phyloP scores from a whole-genome alignment of 1,140 invertebrate genomes.

The Gryllus bimaculatus region DNA sequence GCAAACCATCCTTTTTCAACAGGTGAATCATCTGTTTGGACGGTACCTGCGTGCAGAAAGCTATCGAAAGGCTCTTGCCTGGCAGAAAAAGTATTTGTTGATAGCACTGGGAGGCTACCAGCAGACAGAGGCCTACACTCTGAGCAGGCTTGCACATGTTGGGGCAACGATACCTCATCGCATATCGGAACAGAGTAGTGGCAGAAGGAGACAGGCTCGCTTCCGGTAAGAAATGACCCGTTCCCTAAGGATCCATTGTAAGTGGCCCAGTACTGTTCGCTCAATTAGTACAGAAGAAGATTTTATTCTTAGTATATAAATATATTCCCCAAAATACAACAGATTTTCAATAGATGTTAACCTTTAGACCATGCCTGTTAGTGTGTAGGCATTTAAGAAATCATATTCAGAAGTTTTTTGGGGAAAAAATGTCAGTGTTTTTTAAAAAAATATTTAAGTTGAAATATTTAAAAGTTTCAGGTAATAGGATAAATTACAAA shows the following conservation, averaged over 20 bases:
- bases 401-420: too few species aligned
- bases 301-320: not conserved
- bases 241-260: not conserved
- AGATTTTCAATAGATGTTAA: not conserved
- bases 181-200: not conserved
- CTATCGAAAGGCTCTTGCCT: slow-evolving; percentile 68
- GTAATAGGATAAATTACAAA: too few species aligned
- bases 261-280: too few species aligned
- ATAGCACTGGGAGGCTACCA: slow-evolving; percentile 59
- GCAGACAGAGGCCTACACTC: slow-evolving; percentile 35
- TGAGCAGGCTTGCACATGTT: slow-evolving; percentile 27
- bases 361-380: too few species aligned
- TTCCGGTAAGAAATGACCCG: not conserved
- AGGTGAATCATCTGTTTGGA: slow-evolving; percentile 34
- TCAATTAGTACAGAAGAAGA: not conserved
- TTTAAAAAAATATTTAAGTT: too few species aligned
- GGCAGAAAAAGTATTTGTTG: slow-evolving; percentile 76
- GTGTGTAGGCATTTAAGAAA: too few species aligned
- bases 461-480: too few species aligned
- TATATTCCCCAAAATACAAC: not conserved
- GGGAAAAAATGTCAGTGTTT: too few species aligned
- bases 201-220: not conserved
- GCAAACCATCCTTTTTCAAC: too few species aligned
- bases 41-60: slow-evolving; percentile 67
- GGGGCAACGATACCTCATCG: slow-evolving; percentile 8